Percentiles rank a stretch among this genome's conserved stretches.
These are phyloP conservation scores for Gryon sp. DNA, from an alignment of 1,140 invertebrate species.

Conservation along the genomic window DNA sequence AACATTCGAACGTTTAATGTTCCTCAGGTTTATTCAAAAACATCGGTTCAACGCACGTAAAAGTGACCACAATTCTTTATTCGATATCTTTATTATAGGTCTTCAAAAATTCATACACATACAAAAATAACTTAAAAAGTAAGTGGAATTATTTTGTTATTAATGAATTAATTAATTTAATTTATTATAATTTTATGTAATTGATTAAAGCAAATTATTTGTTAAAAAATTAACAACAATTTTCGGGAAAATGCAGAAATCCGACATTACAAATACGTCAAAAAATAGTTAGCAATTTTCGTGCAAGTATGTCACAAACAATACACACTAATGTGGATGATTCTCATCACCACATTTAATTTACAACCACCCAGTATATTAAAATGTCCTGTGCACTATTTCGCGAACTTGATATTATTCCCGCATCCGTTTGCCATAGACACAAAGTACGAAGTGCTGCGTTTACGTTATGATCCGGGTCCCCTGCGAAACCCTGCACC, in stretches of 20 bases:
- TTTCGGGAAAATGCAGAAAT: conserved; percentile 14
- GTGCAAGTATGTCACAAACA: too few species aligned
- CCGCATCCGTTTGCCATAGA: conserved; percentile 68
- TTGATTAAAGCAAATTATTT: too few species aligned
- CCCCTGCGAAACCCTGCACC: conserved; percentile 66
- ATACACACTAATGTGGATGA: conserved; percentile 29
- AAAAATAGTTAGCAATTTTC: too few species aligned
- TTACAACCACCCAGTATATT: conserved; percentile 59
- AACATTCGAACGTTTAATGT: conserved; percentile 20
- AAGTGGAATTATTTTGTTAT: too few species aligned
- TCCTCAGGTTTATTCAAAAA: conserved; percentile 31
- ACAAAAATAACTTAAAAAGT: too few species aligned
- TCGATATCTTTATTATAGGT: conserved; percentile 39
- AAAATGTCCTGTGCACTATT: conserved; percentile 60
- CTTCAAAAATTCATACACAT: too few species aligned
- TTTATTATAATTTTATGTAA: too few species aligned
- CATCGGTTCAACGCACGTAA: conserved; percentile 27
- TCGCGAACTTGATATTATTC: conserved; percentile 71
- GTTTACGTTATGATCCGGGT: conserved; percentile 69
- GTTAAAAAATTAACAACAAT: too few species aligned
- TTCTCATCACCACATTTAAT: conserved; percentile 47
- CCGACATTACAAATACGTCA: too few species aligned
- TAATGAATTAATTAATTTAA: too few species aligned
- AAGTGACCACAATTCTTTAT: conserved; percentile 35
- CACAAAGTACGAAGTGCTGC: conserved; percentile 66